Percentiles rank a stretch among this genome's conserved stretches.
These are phyloP conservation scores for Cygnus atratus DNA, from an alignment of 2,113 vertebrate genomes.

Conservation along the genomic window DNA sequence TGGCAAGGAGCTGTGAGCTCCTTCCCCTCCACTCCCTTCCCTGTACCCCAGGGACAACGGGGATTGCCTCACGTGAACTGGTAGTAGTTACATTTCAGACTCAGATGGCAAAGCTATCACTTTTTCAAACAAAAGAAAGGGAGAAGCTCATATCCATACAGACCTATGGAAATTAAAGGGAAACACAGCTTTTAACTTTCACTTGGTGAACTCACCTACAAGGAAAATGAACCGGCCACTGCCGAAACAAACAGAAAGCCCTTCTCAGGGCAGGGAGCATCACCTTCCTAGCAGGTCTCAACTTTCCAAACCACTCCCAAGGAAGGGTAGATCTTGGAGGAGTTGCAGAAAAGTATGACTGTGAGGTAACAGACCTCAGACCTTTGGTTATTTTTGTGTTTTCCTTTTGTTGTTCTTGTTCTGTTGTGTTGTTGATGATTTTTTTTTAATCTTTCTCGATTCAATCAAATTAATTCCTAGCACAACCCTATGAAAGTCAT, in stretches of 20 bases:
- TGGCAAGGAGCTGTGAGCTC: neutral
- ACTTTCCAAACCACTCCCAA: neutral
- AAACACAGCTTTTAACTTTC: neutral
- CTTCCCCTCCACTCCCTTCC: neutral
- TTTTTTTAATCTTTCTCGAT: neutral
- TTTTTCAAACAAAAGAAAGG: neutral
- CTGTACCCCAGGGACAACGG: too few relatives aligned
- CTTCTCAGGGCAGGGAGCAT: neutral
- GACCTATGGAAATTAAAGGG: neutral
- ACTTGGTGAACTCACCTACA: neutral
- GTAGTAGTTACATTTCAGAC: neutral
- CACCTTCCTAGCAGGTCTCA: neutral
- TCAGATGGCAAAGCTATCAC: neutral
- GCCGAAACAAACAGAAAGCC: neutral
- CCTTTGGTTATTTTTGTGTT: neutral
- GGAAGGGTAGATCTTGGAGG: neutral
- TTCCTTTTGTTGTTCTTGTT: too few relatives aligned
- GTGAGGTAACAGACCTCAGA: neutral
- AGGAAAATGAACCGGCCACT: neutral
- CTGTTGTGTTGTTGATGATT: neutral
- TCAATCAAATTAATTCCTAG: neutral
- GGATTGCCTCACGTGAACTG: neutral
- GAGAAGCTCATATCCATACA: neutral
- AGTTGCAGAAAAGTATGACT: neutral
- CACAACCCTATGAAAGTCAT: neutral